Evolutionary conservation across 2,888 invertebrate species (phyloP).

Genomic region (Clostera curtula): DNA sequence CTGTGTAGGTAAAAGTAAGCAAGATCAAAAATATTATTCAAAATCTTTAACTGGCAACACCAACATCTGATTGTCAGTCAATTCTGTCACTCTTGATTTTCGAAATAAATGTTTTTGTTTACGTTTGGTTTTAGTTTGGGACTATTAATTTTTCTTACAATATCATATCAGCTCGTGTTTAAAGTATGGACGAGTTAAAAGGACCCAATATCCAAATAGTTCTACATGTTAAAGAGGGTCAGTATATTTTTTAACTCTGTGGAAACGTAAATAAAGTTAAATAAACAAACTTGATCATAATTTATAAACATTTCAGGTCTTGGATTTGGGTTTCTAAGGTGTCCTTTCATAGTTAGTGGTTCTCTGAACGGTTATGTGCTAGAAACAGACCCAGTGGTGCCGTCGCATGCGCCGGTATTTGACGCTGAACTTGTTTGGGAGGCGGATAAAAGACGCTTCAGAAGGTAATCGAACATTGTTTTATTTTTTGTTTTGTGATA

Average conservation of each 20-base stretch:
- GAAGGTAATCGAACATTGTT: constrained; percentile 61
- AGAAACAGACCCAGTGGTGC: constrained; percentile 79
- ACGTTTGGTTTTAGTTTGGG: constrained; percentile 45
- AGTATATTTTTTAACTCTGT: background rate
- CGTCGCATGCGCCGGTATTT: constrained; percentile 76
- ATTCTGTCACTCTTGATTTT: constrained; percentile 27
- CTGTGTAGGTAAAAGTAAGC: too few relatives aligned
- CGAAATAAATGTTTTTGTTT: constrained; percentile 36
- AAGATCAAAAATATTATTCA: too few relatives aligned
- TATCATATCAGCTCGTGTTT: constrained; percentile 26
- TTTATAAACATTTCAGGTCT: constrained; percentile 50
- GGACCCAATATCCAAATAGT: constrained; percentile 80
- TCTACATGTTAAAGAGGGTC: constrained; percentile 79
- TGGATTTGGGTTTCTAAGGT: constrained; percentile 72
- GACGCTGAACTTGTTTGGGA: constrained; percentile 87
- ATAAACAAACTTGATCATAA: background rate
- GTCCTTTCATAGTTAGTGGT: constrained; percentile 74
- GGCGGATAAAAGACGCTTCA: constrained; percentile 80
- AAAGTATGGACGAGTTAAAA: constrained; percentile 76
- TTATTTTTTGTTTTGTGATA: background rate
- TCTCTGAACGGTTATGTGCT: constrained; percentile 78
- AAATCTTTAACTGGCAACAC: constrained; percentile 6
- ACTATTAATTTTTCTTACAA: constrained; percentile 29
- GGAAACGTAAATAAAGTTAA: background rate
- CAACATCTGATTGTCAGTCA: background rate